Percentiles rank a stretch among this genome's conserved stretches.
These are phyloP conservation scores for Ianthella basta DNA, from an alignment of 37 sponge, comb jelly and placozoan genomes.

Conservation along the genomic window DNA sequence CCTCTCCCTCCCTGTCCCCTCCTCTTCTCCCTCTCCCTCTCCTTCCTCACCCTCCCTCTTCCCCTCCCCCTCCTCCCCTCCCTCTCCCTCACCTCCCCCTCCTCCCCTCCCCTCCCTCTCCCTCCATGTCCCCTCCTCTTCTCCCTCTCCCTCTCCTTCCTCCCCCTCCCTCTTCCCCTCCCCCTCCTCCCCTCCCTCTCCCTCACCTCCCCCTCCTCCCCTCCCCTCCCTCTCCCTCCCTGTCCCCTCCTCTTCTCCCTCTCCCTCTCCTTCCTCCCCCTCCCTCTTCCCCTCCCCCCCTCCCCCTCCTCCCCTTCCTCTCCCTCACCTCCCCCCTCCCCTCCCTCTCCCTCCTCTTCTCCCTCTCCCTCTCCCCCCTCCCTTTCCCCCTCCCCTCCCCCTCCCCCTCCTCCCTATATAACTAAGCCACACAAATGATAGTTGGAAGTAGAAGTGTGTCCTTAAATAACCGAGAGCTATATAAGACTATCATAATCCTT, in stretches of 20 bases:
- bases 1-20: too few relatives aligned
- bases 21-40: too few relatives aligned
- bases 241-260: background rate
- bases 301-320: conserved; percentile 1
- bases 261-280: background rate
- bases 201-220: background rate
- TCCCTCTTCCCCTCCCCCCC: background rate
- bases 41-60: too few relatives aligned
- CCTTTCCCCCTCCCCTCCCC: background rate
- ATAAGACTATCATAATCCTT: too few relatives aligned
- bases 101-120: too few relatives aligned
- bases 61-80: too few relatives aligned
- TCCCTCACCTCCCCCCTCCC: conserved; percentile 5
- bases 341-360: background rate
- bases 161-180: background rate
- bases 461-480: background rate
- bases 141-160: too few relatives aligned
- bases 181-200: conserved; percentile 14
- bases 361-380: background rate
- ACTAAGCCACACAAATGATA: background rate
- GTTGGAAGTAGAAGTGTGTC: background rate
- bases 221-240: too few relatives aligned
- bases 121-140: too few relatives aligned
- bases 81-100: too few relatives aligned
- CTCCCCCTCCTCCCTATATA: background rate